Evolutionary conservation across 1,140 invertebrate species (phyloP).

Genomic region (Ridgeia piscesae): DNA sequence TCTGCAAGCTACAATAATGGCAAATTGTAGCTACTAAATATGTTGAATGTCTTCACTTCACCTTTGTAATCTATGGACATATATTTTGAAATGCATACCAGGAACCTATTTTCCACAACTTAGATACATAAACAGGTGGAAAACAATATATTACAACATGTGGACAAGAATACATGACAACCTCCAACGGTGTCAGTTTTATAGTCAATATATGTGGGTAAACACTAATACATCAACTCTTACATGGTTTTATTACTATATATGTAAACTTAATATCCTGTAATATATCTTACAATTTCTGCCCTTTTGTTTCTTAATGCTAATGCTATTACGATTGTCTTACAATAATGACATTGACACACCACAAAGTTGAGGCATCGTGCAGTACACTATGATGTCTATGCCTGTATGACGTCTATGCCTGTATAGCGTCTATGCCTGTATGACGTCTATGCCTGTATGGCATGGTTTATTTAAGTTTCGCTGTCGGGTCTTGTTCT

Average conservation of each 20-base stretch:
- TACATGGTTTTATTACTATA: not conserved
- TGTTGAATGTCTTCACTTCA: no score
- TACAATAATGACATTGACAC: not conserved
- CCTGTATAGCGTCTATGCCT: slow-evolving; percentile 86
- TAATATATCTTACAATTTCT: not conserved
- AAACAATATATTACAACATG: not conserved
- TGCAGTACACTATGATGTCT: slow-evolving; percentile 75
- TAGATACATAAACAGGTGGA: not conserved
- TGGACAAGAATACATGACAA: not conserved
- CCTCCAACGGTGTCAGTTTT: not conserved
- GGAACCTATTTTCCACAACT: not conserved
- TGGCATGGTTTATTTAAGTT: slow-evolving; percentile 60
- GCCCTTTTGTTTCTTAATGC: not conserved
- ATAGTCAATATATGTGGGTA: not conserved
- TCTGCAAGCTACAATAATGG: no score
- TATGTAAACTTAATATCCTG: not conserved
- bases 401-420: slow-evolving; percentile 64
- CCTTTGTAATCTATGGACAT: no score
- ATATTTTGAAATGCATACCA: not conserved
- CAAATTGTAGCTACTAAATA: no score
- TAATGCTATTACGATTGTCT: not conserved
- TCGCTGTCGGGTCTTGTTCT: no score
- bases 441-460: slow-evolving; percentile 65
- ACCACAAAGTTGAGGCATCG: not conserved
- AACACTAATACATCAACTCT: not conserved